A percentile compares a stretch with the other conserved stretches of the same genome.
phyloP scores from a whole-genome alignment of 2,888 invertebrate genomes.

The Cyclophora albipunctata region DNA sequence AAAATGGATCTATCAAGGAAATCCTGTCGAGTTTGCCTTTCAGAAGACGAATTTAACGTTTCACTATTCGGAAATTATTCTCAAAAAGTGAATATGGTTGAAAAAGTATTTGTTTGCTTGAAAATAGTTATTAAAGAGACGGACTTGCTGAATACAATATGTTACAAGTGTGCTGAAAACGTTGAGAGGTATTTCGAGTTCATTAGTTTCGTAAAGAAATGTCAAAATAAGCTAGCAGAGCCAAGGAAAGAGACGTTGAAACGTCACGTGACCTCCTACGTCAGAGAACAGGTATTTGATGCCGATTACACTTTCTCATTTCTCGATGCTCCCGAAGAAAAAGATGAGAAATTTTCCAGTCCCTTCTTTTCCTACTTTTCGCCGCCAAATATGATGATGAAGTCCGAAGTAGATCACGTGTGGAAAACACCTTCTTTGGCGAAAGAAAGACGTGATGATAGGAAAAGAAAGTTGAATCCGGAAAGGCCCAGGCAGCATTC shows the following conservation, averaged over 20 bases:
- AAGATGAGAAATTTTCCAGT: conserved; percentile 45
- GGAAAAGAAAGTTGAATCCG: conserved; percentile 25
- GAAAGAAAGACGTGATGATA: conserved; percentile 5
- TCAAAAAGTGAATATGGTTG: conserved; percentile 43
- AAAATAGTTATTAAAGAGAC: conserved; percentile 51
- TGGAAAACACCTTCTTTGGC: conserved; percentile 41
- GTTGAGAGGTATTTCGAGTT: conserved; percentile 58
- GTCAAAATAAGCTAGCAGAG: conserved; percentile 35
- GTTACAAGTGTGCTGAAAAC: conserved; percentile 55
- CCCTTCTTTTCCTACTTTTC: conserved; percentile 62
- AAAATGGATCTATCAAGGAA: conserved; percentile 51
- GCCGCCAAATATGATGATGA: conserved; percentile 37
- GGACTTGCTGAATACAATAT: conserved; percentile 49
- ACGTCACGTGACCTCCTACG: conserved; percentile 44
- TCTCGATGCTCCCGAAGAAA: conserved; percentile 43
- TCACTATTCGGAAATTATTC: conserved; percentile 51
- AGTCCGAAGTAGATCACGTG: conserved; percentile 26
- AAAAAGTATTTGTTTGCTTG: conserved; percentile 54
- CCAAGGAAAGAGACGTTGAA: conserved; percentile 29
- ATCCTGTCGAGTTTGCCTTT: conserved; percentile 54
- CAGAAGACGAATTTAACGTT: conserved; percentile 55
- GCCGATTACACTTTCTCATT: conserved; percentile 59
- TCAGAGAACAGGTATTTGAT: conserved; percentile 50
- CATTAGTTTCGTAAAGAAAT: conserved; percentile 43
- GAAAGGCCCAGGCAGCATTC: conserved; percentile 41